These are phyloP conservation scores for Sipha maydis DNA, from an alignment of 2,888 invertebrate species.

Conservation along the genomic window DNA sequence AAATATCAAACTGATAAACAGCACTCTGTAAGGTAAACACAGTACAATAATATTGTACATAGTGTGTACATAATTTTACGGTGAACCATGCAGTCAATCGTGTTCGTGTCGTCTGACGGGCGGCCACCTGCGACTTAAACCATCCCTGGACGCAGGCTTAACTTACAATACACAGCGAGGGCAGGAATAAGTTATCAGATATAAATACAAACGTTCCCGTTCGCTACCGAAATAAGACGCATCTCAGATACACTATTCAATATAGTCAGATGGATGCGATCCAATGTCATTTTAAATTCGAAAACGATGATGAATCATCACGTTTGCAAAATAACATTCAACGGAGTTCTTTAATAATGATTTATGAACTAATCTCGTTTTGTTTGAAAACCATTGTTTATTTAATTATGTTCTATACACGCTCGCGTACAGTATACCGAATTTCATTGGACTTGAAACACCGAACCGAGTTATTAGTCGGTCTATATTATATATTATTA, in stretches of 20 bases:
- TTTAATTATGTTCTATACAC: background rate
- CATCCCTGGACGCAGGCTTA: background rate
- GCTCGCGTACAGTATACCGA: background rate
- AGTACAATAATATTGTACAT: background rate
- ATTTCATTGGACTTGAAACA: background rate
- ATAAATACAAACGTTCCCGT: background rate
- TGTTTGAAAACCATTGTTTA: background rate
- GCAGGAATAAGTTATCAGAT: background rate
- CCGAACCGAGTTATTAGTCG: background rate
- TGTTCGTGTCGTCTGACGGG: background rate
- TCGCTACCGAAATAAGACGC: background rate
- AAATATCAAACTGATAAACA: too few species aligned
- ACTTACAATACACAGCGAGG: background rate
- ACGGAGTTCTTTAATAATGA: background rate
- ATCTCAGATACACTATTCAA: background rate
- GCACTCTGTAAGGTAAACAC: background rate
- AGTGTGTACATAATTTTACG: background rate
- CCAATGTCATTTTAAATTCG: background rate
- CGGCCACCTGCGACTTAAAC: background rate
- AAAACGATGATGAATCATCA: background rate
- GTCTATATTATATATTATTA: background rate
- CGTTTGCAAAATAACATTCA: background rate
- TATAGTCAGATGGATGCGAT: background rate
- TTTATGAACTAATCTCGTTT: constrained; percentile 7
- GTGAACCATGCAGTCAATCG: background rate